These are phyloP conservation scores for Peromyscus californicus DNA, from an alignment of 2,113 vertebrate species.

Conservation along the genomic window DNA sequence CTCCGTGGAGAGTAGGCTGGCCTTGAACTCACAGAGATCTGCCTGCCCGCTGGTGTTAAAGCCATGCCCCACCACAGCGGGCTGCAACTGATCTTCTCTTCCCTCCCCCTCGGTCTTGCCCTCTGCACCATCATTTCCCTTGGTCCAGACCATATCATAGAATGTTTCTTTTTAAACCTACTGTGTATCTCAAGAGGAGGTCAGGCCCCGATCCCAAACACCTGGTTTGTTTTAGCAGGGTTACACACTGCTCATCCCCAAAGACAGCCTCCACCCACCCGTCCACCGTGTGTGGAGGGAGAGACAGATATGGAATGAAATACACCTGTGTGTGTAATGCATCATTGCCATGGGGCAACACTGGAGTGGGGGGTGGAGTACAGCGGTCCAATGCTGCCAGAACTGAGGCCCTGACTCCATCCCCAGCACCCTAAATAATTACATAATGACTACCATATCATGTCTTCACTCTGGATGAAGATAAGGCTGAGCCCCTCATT, in stretches of 20 bases:
- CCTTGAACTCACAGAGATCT: background rate
- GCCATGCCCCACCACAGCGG: background rate
- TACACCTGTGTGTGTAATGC: background rate
- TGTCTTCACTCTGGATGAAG: background rate
- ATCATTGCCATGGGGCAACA: rapidly evolving
- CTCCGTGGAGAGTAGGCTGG: background rate
- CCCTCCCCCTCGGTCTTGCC: background rate
- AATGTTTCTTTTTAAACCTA: conserved; percentile 11
- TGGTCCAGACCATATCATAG: background rate
- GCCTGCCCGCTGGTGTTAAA: background rate
- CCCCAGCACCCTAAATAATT: no score
- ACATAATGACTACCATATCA: background rate
- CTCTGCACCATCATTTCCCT: background rate
- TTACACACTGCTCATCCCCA: background rate
- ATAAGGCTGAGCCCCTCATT: background rate
- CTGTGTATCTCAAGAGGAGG: background rate
- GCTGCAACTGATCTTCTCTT: background rate
- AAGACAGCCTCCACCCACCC: background rate
- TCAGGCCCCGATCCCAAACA: background rate
- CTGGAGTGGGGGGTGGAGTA: background rate
- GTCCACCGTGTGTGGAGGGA: background rate
- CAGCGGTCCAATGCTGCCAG: background rate
- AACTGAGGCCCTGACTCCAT: background rate
- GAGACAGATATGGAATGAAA: background rate
- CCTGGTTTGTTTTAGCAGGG: background rate